Evolutionary conservation across 2,797 vertebrate genomes (phyloP).

Genomic region (Gymnoscopelus braueri): DNA sequence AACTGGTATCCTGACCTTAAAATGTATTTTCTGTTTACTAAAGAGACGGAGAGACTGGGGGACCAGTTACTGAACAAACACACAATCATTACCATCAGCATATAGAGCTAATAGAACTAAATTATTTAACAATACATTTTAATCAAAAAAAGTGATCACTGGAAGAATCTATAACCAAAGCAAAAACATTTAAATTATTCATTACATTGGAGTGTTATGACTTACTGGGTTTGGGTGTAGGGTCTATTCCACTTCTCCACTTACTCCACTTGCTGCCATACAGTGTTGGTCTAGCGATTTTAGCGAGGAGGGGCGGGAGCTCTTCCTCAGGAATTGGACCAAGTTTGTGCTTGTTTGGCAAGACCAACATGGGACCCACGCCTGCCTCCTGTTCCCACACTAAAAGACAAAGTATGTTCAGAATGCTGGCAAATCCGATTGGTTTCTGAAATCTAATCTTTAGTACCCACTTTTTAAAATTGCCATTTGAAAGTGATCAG

Average conservation of each 20-base stretch:
- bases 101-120: too few species aligned
- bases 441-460: not conserved
- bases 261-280: conserved; percentile 69
- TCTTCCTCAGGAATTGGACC: conserved; percentile 32
- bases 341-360: conserved; percentile 45
- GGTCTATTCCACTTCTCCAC: conserved; percentile 57
- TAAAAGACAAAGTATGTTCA: conserved; percentile 8
- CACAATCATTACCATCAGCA: too few species aligned
- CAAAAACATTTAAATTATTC: not conserved
- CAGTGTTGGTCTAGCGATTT: conserved; percentile 21
- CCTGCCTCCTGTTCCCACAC: conserved; percentile 55
- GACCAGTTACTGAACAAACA: too few species aligned
- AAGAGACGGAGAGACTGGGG: too few species aligned
- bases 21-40: too few species aligned
- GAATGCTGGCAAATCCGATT: not conserved
- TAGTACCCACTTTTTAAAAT: not conserved
- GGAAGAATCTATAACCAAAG: not conserved
- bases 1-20: too few species aligned
- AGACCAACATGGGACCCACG: conserved; percentile 64
- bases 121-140: too few species aligned
- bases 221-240: not conserved
- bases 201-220: not conserved
- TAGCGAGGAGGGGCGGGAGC: conserved; percentile 30
- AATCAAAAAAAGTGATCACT: too few species aligned
- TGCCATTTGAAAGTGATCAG: too few species aligned